Conservation (phyloP, 2,113 vertebrate genomes). For the Hyperopisus bebe region DNA sequence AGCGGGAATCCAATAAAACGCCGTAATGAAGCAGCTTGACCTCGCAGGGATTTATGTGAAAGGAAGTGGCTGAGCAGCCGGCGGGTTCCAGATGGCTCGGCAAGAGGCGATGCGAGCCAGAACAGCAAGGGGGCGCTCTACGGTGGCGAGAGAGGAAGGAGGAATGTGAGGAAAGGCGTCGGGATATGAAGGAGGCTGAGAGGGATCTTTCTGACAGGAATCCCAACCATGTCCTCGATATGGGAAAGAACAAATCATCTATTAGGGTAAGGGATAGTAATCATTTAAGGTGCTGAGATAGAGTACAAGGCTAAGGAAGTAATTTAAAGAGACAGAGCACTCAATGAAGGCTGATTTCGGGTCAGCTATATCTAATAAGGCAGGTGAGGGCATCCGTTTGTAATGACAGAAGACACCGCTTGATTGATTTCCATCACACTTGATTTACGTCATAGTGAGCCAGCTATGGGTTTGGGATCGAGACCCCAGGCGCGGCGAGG, state of each 20-base stretch:
- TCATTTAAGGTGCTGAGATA: neutral
- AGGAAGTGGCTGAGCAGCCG: neutral
- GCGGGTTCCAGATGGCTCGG: neutral
- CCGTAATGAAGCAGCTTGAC: conserved; percentile 11
- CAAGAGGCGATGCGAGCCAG: neutral
- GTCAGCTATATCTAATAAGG: neutral
- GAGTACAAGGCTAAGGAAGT: neutral
- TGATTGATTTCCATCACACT: neutral
- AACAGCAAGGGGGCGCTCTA: neutral
- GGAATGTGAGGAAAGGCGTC: neutral
- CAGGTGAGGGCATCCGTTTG: neutral
- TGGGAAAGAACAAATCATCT: neutral
- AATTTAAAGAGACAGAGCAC: neutral
- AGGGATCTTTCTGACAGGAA: neutral
- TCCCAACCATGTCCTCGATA: neutral
- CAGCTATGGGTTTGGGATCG: neutral
- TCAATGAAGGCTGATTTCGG: neutral
- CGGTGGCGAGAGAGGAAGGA: neutral
- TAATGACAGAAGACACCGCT: neutral
- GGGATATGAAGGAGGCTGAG: neutral
- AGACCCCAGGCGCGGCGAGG: neutral
- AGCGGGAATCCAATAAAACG: neutral
- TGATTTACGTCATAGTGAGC: neutral
- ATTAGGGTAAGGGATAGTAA: neutral
- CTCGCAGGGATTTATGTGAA: neutral